Conservation (phyloP, 2,797 vertebrate species). For the Muscicapa comitata region DNA sequence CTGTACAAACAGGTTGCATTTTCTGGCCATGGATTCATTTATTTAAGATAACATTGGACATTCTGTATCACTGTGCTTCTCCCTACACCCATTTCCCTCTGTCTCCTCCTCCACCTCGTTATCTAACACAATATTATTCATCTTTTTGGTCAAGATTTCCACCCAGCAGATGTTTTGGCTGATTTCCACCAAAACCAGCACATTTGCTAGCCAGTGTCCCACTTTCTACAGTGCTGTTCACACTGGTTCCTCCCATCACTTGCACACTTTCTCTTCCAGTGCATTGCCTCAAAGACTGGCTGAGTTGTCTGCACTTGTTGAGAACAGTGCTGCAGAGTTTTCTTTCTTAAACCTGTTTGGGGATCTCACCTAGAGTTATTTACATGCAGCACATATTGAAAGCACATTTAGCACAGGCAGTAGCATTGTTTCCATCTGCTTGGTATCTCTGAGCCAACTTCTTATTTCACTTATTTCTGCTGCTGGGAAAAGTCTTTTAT, state of each 20-base stretch:
- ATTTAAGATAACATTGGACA: neutral
- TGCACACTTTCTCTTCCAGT: neutral
- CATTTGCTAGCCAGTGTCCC: slow-evolving; percentile 4
- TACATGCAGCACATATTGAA: neutral
- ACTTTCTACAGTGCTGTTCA: neutral
- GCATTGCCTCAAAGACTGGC: neutral
- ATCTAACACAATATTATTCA: neutral
- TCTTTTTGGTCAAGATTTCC: slow-evolving; percentile 39
- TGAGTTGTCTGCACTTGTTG: neutral
- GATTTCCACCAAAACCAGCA: slow-evolving; percentile 23
- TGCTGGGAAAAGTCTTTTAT: slow-evolving; percentile 13
- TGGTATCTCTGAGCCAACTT: slow-evolving; percentile 4
- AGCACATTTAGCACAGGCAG: neutral
- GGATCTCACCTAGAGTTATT: slow-evolving; percentile 21
- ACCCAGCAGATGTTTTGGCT: neutral
- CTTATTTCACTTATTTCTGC: slow-evolving; percentile 21
- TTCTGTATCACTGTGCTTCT: neutral
- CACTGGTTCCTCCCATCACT: slow-evolving; percentile 9
- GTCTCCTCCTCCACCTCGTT: neutral
- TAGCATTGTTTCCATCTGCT: neutral
- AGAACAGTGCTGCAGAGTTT: neutral
- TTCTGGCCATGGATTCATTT: neutral
- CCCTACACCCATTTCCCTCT: neutral
- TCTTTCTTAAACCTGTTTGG: neutral
- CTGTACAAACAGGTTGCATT: neutral